Evolutionary conservation across 2,113 vertebrate species (phyloP), one percentile per base, ranked within the genome.

Genomic region (Grammomys dolichurus): DNA sequence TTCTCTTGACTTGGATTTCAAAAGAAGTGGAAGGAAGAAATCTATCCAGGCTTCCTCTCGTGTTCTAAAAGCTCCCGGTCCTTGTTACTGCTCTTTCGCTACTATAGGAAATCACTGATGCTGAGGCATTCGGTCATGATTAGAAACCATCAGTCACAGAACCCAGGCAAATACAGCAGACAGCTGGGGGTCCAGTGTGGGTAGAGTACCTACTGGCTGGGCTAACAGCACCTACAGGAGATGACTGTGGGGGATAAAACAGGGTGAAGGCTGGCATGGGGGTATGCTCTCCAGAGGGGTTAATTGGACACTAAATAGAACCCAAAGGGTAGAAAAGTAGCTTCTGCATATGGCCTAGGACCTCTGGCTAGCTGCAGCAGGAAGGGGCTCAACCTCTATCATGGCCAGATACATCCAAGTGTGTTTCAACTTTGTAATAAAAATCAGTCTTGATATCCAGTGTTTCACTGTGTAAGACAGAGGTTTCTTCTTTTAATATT

Each of bases 211-310:
- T 81, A 40, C 20, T 36, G 26, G 1, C 14, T 31, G 48, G 91
- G 65, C 26, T 51, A 48, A 19, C 2, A 16, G 58, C 63, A 93
- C 70, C 67, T 70, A 17, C 1, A 80, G 58, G 40, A 75, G 51
- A 19, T 28, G 22, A 58, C 3, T 2, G 0, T 20, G 26, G 11
- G 19, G 36, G 28, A 13, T 33, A 69, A 8, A 31, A 1, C n/a
- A 33, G 0, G 40, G 24, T 0, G 2, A 77, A 90, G 60, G 78
- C 24, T 54, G 54, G 60, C 1, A 0, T 10, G 46, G 22, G n/a
- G 31, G 69, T 4, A 0, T 1, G 4, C 17, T 46, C 54, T 72
- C 60, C n/a, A 36, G 48, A 77, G 43, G 73, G 3, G 14, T 43
- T 40, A 3, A 20, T 58, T 0, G 0, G 90, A 78, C 0, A 3